A percentile compares a stretch with the other conserved stretches of the same genome.
phyloP scores from a whole-genome alignment of 2,888 invertebrate genomes.

The Tachina fera region DNA sequence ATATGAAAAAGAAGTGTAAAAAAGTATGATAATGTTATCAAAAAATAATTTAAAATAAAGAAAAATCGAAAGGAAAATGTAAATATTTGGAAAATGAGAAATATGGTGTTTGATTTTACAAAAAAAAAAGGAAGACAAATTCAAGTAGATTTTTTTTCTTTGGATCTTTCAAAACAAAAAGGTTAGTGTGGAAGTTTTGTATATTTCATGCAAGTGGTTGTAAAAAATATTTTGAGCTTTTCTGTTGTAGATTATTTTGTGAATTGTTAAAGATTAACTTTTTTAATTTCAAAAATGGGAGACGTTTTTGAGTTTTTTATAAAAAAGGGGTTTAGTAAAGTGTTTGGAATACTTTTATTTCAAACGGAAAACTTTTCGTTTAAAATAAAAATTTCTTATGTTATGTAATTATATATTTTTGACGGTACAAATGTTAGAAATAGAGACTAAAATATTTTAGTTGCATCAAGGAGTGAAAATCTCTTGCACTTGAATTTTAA shows the following conservation, averaged over 20 bases:
- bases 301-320: too few species aligned
- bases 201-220: neutral
- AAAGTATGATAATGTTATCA: conserved; percentile 31
- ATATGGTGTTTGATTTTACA: conserved; percentile 12
- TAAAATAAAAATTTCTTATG: too few species aligned
- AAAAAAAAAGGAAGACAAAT: neutral
- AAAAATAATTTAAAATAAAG: conserved; percentile 28
- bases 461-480: too few species aligned
- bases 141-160: neutral
- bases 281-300: too few species aligned
- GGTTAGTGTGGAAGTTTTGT: conserved; percentile 25
- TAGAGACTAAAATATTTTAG: too few species aligned
- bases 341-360: too few species aligned
- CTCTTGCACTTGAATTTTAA: too few species aligned
- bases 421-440: too few species aligned
- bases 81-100: conserved; percentile 47
- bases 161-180: conserved; percentile 1
- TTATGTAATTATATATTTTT: too few species aligned
- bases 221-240: neutral
- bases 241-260: neutral
- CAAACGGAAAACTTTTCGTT: too few species aligned
- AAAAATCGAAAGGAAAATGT: conserved; percentile 59
- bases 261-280: neutral
- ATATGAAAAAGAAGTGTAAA: conserved; percentile 29
- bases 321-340: too few species aligned